Percentiles rank a stretch among this genome's conserved stretches.
Conservation (phyloP, 2,113 vertebrate genomes). For the Rhizomys pruinosus region DNA sequence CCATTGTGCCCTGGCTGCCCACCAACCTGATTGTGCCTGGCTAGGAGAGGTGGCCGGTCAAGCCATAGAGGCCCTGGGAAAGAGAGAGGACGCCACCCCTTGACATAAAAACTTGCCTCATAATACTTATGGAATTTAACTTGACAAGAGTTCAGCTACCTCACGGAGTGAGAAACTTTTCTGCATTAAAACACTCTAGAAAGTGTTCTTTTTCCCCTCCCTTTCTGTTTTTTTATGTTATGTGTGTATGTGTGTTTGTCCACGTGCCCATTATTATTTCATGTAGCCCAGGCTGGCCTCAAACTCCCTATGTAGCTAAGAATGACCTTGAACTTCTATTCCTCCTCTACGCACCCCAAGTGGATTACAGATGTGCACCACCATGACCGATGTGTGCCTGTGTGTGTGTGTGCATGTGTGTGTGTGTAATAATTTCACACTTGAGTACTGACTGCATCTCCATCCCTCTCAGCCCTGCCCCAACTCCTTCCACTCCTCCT, state of each 20-base stretch:
- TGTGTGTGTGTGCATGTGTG: no score
- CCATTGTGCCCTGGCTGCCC: not conserved
- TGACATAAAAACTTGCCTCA: not conserved
- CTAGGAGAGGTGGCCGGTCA: not conserved
- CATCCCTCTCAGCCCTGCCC: no score
- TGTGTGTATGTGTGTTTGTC: no score
- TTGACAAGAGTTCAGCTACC: not conserved
- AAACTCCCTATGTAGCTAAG: not conserved
- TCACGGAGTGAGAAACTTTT: not conserved
- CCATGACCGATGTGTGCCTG: not conserved
- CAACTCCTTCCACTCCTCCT: no score
- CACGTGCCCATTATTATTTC: not conserved
- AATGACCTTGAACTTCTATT: not conserved
- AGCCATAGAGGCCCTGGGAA: not conserved
- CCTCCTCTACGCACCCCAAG: not conserved
- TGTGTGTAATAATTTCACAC: no score
- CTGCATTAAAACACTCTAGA: not conserved
- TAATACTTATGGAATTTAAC: not conserved
- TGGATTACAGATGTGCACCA: not conserved
- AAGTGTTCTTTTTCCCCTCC: not conserved
- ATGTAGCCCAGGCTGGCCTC: not conserved
- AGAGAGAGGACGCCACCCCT: accelerated
- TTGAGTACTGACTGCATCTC: no score
- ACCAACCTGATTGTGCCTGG: not conserved
- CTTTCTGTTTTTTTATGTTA: not conserved